Conservation (phyloP, 2,113 vertebrate species). For the Bombycilla garrulus region DNA sequence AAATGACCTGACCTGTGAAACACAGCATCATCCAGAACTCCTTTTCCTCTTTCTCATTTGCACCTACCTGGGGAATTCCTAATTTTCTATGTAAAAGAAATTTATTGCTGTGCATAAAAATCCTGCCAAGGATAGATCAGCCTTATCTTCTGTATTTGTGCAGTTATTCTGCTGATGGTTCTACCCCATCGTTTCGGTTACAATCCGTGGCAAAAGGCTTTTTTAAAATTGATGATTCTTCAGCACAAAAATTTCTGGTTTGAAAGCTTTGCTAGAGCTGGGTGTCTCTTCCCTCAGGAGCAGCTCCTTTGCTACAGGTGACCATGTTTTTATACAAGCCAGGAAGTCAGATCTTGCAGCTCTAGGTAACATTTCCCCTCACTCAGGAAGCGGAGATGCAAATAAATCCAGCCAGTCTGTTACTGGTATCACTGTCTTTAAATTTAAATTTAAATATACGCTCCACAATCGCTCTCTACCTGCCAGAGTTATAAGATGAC, state of each 20-base stretch:
- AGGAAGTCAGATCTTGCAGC: neutral
- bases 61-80: neutral
- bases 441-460: neutral
- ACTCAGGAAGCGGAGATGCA: neutral
- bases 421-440: neutral
- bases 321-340: neutral
- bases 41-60: neutral
- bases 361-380: constrained; percentile 4
- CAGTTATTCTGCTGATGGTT: neutral
- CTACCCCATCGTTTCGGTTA: neutral
- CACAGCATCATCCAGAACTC: neutral
- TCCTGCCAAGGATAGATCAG: neutral
- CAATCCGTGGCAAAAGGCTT: neutral
- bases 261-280: neutral
- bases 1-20: neutral
- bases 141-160: neutral
- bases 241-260: neutral
- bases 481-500: neutral
- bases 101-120: constrained; percentile 15
- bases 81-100: neutral
- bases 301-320: constrained; percentile 11
- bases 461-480: neutral
- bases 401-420: neutral
- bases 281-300: neutral
- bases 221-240: neutral